Percentiles rank a stretch among this genome's conserved stretches.
Evolutionary conservation across 2,113 vertebrate species (phyloP).

Genomic region (Prolemur simus): DNA sequence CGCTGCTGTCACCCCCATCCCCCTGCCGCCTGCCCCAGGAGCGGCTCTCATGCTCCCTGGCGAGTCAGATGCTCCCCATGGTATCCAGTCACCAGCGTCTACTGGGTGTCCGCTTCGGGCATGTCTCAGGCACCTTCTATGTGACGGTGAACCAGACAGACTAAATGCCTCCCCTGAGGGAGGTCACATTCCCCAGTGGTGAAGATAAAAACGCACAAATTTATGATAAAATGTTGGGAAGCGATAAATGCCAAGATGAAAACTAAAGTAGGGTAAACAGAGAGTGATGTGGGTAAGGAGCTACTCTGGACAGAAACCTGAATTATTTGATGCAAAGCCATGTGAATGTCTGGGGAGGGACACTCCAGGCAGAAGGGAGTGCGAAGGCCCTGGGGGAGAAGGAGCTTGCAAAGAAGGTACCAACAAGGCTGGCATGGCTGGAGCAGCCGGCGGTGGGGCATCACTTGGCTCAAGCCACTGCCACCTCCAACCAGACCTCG

Average conservation of each 20-base stretch:
- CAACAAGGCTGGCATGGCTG: neutral
- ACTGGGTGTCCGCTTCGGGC: too few species aligned
- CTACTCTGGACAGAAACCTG: neutral
- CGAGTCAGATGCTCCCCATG: neutral
- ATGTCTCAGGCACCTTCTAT: neutral
- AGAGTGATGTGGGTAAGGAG: neutral
- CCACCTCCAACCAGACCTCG: neutral
- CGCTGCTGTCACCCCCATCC: neutral
- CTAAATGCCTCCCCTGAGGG: neutral
- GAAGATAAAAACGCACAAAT: neutral
- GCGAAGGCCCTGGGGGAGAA: neutral
- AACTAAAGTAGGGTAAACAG: neutral
- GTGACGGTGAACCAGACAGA: neutral
- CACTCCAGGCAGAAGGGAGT: neutral
- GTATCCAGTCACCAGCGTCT: neutral
- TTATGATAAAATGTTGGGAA: neutral
- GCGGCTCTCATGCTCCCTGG: accelerated
- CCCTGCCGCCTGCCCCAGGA: neutral
- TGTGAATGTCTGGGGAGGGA: neutral
- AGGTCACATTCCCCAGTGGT: neutral
- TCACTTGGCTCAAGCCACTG: neutral
- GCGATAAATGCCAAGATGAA: neutral
- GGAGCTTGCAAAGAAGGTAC: neutral
- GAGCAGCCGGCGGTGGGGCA: neutral
- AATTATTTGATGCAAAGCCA: neutral